Evolutionary conservation across 2,113 vertebrate species (phyloP).

Genomic region (Hemiscyllium ocellatum): DNA sequence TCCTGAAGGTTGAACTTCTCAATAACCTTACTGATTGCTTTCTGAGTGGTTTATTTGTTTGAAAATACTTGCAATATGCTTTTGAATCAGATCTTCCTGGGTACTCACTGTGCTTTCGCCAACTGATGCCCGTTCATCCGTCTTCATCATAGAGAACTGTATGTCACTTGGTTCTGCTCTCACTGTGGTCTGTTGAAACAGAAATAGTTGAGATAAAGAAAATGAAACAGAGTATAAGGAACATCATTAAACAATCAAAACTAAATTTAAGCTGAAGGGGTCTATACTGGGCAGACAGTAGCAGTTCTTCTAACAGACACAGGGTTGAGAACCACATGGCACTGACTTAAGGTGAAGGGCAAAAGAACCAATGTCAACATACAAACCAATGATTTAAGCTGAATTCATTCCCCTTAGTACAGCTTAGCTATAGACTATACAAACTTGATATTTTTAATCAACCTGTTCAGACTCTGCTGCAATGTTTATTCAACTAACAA

Average conservation of each 20-base stretch:
- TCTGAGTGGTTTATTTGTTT: neutral
- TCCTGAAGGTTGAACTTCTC: neutral
- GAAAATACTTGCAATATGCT: neutral
- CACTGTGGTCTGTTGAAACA: constrained; percentile 61
- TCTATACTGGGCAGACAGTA: neutral
- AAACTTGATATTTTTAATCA: no score
- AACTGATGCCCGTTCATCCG: constrained; percentile 68
- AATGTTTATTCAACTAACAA: neutral
- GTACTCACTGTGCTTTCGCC: constrained; percentile 76
- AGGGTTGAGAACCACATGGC: neutral
- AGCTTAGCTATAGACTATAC: neutral
- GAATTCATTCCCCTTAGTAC: neutral
- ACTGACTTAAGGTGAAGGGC: no score
- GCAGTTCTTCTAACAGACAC: neutral
- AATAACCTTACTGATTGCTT: neutral
- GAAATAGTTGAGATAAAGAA: neutral
- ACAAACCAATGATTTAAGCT: no score
- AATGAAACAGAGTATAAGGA: neutral
- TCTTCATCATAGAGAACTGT: constrained; percentile 84
- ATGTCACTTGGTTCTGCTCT: constrained; percentile 76
- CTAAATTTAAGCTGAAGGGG: neutral
- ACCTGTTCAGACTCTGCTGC: no score
- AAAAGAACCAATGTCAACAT: no score
- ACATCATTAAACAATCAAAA: neutral
- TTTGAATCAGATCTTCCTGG: neutral